Evolutionary conservation across 1,140 invertebrate species (phyloP), one percentile per base, ranked within the genome.

Genomic region (Temnothorax curvispinosus): DNA sequence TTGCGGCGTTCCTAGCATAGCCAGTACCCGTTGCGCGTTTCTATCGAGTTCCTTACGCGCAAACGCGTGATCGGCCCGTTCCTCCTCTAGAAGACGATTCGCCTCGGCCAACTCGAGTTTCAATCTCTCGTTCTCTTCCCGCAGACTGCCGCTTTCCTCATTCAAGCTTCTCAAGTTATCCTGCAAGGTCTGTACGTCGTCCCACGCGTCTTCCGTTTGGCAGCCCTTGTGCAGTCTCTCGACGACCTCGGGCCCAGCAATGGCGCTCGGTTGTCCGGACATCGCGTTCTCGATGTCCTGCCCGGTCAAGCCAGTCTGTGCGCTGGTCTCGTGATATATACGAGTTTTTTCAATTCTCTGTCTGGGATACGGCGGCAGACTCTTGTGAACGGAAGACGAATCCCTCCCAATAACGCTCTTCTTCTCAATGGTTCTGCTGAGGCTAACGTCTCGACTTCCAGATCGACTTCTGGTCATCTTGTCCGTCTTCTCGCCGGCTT

Each of bases 321-420:
- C 96, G 18, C 96, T 96, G 0, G 96, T 97, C 94, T 98, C 98
- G 85, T 98, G 97, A 92, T 98, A 98, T 81, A 98, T 98, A 89
- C 96, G 96, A 0, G 97, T 98, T 90, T 96, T 96, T 38, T 94
- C 92, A 0, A 93, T 91, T 89, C 96, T 96, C 54, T 95, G 95
- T 21, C 95, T 94, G 13, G 96, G 95, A 84, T 96, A 96, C 0
- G 96, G 96, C 0, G 96, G 96, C 44, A 96, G 90, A 1, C 95
- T 96, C 86, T 96, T 96, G 54, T 96, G 94, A 92, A 91, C 18
- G 90, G 86, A 80, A 62, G 92, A 92, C 7, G 91, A 91, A 52
- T 94, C 9, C 95, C 94, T 44, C 94, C 95, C 77, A 94, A 94
- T 95, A 93, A 71, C 91, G 87, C 44, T 94, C 95, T 93, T 92